Evolutionary conservation across 1,140 invertebrate genomes (phyloP).

Genomic region (Schlechtendalia chinensis): DNA sequence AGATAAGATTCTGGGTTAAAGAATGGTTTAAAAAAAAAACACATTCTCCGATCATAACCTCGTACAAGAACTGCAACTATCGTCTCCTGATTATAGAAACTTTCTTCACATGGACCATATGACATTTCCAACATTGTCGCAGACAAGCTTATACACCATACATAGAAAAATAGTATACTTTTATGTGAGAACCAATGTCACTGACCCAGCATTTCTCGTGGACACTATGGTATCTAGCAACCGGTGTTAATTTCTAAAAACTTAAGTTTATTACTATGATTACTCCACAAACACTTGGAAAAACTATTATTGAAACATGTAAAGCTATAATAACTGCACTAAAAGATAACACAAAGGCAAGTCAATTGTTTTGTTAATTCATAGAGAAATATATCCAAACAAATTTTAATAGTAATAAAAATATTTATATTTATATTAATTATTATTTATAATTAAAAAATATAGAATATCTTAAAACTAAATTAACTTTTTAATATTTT

Average conservation of each 20-base stretch:
- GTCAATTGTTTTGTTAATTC: conserved; percentile 20
- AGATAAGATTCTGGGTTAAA: conserved; percentile 7
- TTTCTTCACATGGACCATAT: neutral
- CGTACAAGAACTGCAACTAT: neutral
- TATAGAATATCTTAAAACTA: too few species aligned
- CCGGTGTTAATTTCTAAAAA: conserved; percentile 21
- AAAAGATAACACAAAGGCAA: conserved; percentile 17
- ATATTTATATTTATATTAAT: too few species aligned
- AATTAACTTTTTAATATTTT: too few species aligned
- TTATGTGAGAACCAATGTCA: neutral
- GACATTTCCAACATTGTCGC: neutral
- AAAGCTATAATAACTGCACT: conserved; percentile 5
- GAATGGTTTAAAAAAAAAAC: conserved; percentile 10
- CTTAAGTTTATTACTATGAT: conserved; percentile 17
- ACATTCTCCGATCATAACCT: conserved; percentile 8
- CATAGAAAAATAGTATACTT: neutral
- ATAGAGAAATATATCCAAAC: too few species aligned
- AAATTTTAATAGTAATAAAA: too few species aligned
- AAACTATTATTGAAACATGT: conserved; percentile 23
- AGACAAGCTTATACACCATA: neutral
- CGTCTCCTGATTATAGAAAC: neutral
- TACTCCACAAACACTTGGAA: conserved; percentile 26
- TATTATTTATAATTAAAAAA: too few species aligned
- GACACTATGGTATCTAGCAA: neutral
- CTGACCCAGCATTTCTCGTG: neutral